A percentile compares a stretch with the other conserved stretches of the same genome.
Conservation (phyloP, 2,113 vertebrate species). For the Anolis sagrei region DNA sequence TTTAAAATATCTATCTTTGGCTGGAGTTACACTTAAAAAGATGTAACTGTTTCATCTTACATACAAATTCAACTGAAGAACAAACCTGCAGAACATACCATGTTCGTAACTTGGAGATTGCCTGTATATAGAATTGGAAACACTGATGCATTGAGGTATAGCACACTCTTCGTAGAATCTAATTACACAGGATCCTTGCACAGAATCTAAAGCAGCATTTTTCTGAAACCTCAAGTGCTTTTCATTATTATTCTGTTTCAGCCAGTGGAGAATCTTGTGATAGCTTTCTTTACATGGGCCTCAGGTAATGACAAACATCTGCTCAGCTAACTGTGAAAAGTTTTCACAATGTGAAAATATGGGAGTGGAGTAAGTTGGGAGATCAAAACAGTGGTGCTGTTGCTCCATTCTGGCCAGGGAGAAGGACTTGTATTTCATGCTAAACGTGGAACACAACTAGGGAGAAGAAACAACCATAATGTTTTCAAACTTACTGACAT, state of each 20-base stretch:
- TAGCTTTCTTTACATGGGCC: not conserved
- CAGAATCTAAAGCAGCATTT: not conserved
- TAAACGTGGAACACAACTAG: not conserved
- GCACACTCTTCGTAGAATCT: no score
- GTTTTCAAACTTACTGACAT: not conserved
- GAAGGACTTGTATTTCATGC: not conserved
- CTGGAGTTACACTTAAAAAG: no score
- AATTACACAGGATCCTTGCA: not conserved
- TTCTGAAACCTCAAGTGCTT: not conserved
- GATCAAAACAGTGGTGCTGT: not conserved
- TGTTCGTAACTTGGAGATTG: no score
- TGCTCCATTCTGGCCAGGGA: not conserved
- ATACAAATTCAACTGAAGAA: no score
- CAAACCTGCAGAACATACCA: no score
- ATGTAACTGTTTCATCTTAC: no score
- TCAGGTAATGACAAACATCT: conserved; percentile 11
- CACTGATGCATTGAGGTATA: not conserved
- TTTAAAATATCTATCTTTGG: no score
- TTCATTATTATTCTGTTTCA: conserved; percentile 11
- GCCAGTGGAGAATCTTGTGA: not conserved
- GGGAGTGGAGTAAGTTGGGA: not conserved
- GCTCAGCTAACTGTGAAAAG: not conserved
- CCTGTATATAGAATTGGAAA: not conserved
- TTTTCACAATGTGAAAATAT: not conserved
- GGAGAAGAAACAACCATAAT: not conserved